Conservation (phyloP, 2,888 invertebrate genomes). For the Rhagonycha fulva region DNA sequence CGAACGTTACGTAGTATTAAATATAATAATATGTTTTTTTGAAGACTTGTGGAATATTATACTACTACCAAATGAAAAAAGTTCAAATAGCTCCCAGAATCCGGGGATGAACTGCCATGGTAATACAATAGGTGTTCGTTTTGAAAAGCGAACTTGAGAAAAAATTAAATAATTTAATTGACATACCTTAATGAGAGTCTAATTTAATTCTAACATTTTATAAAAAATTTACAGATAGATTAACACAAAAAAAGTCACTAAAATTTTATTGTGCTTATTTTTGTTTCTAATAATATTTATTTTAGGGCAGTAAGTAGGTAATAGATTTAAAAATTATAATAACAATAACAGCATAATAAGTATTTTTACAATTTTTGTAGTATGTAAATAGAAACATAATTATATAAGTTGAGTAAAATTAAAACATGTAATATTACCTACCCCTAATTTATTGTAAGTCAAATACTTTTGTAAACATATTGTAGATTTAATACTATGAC, state of each 20-base stretch:
- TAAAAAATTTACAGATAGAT: background rate
- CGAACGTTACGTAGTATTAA: too few relatives aligned
- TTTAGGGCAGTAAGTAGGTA: background rate
- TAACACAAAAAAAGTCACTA: background rate
- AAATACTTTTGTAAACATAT: background rate
- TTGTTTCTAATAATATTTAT: background rate
- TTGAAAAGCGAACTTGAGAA: too few relatives aligned
- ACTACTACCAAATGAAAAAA: too few relatives aligned
- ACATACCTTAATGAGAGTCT: background rate
- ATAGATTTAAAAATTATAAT: background rate
- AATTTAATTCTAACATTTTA: background rate
- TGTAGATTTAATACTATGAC: background rate
- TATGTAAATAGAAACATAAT: background rate
- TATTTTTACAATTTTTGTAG: background rate
- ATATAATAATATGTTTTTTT: too few relatives aligned
- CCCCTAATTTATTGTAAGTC: background rate
- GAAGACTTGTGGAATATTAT: too few relatives aligned
- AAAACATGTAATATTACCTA: background rate
- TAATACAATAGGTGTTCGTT: background rate
- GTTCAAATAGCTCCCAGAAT: too few relatives aligned
- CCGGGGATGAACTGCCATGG: background rate
- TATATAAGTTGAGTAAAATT: background rate
- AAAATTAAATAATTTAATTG: background rate
- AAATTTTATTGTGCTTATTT: background rate
- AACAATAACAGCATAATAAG: background rate